These are phyloP conservation scores for Hippocampus zosterae DNA, from an alignment of 2,113 vertebrate species.

Conservation along the genomic window DNA sequence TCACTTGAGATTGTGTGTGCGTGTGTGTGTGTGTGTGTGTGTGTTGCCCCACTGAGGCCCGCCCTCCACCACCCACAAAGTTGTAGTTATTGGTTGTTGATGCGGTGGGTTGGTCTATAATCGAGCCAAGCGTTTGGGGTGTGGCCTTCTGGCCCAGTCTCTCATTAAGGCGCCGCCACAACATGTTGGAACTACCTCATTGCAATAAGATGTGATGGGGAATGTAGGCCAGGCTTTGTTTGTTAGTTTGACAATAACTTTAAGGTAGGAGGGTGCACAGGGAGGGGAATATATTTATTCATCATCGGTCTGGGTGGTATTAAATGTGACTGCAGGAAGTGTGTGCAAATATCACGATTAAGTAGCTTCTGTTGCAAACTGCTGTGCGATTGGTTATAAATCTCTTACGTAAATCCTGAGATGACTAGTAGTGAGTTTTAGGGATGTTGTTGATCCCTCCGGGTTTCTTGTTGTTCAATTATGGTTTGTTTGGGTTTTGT, in stretches of 20 bases:
- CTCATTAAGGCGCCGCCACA: constrained; percentile 58
- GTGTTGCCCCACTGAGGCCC: constrained; percentile 38
- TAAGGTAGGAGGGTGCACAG: constrained; percentile 1
- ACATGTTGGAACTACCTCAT: constrained; percentile 48
- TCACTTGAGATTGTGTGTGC: constrained; percentile 38
- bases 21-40: constrained; percentile 10
- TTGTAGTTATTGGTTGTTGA: constrained; percentile 59
- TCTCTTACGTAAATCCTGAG: not conserved
- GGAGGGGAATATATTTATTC: constrained; percentile 10
- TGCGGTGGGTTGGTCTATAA: constrained; percentile 60
- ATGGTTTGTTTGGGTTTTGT: not conserved
- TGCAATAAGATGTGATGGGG: constrained; percentile 47
- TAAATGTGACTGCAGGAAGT: not conserved
- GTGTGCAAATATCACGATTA: not conserved
- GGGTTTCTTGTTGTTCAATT: not conserved
- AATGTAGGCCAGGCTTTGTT: constrained; percentile 29
- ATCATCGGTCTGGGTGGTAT: constrained; percentile 11
- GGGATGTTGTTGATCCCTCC: not conserved
- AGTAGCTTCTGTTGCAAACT: constrained; percentile 10
- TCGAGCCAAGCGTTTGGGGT: constrained; percentile 59
- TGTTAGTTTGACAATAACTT: constrained; percentile 9
- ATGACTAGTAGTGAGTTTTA: not conserved
- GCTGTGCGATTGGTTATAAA: not conserved
- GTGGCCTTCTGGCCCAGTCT: constrained; percentile 53
- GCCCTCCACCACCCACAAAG: constrained; percentile 69